Base-by-base conservation (phyloP, 2,797 vertebrate species). In the Crax fasciolata region DNA sequence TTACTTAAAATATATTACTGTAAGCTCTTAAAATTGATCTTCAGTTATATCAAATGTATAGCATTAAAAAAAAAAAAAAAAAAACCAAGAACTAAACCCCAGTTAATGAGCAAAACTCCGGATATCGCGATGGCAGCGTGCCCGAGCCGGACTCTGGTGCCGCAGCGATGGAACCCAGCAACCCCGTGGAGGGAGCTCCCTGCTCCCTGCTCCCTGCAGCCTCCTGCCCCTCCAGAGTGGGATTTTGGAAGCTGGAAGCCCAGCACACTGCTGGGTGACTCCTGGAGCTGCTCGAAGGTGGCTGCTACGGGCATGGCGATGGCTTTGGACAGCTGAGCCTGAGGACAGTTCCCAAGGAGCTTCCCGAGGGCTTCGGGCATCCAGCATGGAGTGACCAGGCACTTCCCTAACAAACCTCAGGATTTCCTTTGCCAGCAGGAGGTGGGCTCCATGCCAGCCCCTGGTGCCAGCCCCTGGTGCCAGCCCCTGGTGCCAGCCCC, bases 1-100 rank as follows among this genome's bases (percentile, higher is more conserved):
- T 99, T 99, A 99, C 98, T 99, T 99, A 99, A 99, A 99, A 99
- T 99, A 99, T 99, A 99, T 99, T 99, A 99, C 98, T 99, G 99
- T 99, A 97, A 97, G 97, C 96, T 98, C 97, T 97, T 97, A 98
- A 98, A 98, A 98, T 97, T 97, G 98, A 97, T 98, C 97, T 98
- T 97, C 97, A 98, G 97, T 98, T 98, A 97, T 97, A 98, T 97
- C 97, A 97, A 97, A 97, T 87, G 96, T 87, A 88, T 97, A 98
- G 97, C 96, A 92, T 97, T 96, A 90, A 97, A 97, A 97, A 97
- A 89, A 93, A 87, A n/a, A 13, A 20, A 96, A 35, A 35, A 35
- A 35, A 35, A 35, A 35, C 35, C 35, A 35, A 35, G 35, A 35
- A 35, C 35, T 8, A 18, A 55, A 55, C 54, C 38, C 58, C 27